These are phyloP conservation scores for Cricetomys ansorgei DNA, from an alignment of 2,113 vertebrate genomes.

Conservation along the genomic window DNA sequence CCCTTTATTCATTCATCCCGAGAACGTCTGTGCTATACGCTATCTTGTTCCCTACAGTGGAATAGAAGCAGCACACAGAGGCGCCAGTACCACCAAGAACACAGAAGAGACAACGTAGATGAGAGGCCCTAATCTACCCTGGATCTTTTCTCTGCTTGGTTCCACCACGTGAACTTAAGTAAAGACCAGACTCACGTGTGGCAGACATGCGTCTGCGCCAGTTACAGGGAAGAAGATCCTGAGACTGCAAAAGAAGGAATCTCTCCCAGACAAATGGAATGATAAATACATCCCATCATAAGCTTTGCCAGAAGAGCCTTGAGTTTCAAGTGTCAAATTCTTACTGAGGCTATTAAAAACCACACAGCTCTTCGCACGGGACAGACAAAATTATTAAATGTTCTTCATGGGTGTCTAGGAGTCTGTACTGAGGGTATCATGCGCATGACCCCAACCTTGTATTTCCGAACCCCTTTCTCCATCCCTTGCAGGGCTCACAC, in stretches of 20 bases:
- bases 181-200: background rate
- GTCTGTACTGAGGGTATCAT: background rate
- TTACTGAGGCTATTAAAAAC: background rate
- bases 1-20: background rate
- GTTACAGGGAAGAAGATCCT: background rate
- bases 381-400: background rate
- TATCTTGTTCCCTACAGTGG: background rate
- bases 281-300: rapidly evolving
- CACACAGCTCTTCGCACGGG: background rate
- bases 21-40: background rate
- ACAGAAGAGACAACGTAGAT: rapidly evolving
- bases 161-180: background rate
- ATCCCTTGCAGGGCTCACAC: background rate
- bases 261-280: background rate
- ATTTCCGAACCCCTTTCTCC: rapidly evolving
- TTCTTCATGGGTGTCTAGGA: rapidly evolving
- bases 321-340: background rate
- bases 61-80: background rate
- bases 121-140: rapidly evolving
- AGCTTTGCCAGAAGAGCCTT: background rate
- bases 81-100: rapidly evolving
- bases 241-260: background rate
- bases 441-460: rapidly evolving
- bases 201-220: rapidly evolving
- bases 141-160: background rate